Evolutionary conservation across 2,888 invertebrate species (phyloP).

Genomic region (Petrophora chlorosata): DNA sequence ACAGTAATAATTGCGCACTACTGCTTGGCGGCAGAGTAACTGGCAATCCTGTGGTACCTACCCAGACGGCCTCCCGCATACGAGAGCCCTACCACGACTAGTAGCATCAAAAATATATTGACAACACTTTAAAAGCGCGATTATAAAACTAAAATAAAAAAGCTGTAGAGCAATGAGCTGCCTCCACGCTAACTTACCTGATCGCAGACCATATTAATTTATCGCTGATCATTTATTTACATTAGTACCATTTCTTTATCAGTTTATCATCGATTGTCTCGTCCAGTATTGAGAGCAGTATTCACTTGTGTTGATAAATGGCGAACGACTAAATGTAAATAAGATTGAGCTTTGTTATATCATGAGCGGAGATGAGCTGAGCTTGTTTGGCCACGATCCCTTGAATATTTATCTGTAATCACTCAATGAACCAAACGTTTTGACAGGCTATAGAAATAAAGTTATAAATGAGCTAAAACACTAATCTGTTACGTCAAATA

Average conservation of each 20-base stretch:
- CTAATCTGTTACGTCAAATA: not conserved
- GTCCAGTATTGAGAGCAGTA: constrained; percentile 59
- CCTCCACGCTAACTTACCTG: constrained; percentile 45
- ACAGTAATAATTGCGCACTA: too few relatives aligned
- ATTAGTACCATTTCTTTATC: constrained; percentile 81
- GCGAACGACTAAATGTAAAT: constrained; percentile 74
- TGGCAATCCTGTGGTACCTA: too few relatives aligned
- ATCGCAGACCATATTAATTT: constrained; percentile 70
- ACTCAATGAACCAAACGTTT: constrained; percentile 16
- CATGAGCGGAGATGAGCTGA: constrained; percentile 36
- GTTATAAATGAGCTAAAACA: constrained; percentile 34
- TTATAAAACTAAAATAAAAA: too few relatives aligned
- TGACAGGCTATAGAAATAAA: constrained; percentile 44
- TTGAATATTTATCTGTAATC: constrained; percentile 36
- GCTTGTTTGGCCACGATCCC: constrained; percentile 51
- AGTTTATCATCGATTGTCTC: constrained; percentile 78
- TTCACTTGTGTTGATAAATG: constrained; percentile 68
- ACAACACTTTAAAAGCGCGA: too few relatives aligned
- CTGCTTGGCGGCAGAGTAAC: too few relatives aligned
- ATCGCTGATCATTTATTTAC: constrained; percentile 81
- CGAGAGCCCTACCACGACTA: too few relatives aligned
- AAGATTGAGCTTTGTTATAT: constrained; percentile 56
- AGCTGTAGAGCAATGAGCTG: constrained; percentile 28
- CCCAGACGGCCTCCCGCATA: too few relatives aligned
- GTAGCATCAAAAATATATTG: not conserved